phyloP scores from a whole-genome alignment of 2,113 vertebrate genomes.

The Clarias magur region DNA sequence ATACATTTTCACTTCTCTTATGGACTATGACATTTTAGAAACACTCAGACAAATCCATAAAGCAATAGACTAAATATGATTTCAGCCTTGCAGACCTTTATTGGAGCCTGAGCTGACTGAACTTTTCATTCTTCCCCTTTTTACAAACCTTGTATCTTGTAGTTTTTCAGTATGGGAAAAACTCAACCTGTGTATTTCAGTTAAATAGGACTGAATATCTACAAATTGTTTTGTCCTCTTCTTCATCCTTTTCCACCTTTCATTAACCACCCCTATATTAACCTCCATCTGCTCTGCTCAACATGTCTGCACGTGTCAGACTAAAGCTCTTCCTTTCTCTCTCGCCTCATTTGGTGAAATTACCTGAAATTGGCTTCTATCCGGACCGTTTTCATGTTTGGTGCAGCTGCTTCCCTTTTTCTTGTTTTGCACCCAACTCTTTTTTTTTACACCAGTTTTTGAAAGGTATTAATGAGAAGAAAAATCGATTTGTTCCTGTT shows the following conservation, averaged over 20 bases:
- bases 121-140: neutral
- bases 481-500: constrained; percentile 32
- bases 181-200: constrained; percentile 1
- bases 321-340: constrained; percentile 37
- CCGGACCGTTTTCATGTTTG: constrained; percentile 37
- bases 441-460: constrained; percentile 21
- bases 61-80: constrained; percentile 7
- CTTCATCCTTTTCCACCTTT: constrained; percentile 28
- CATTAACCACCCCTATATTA: constrained; percentile 29
- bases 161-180: constrained; percentile 17
- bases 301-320: constrained; percentile 41
- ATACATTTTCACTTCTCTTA: neutral
- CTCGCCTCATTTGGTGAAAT: constrained; percentile 49
- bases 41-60: constrained; percentile 17
- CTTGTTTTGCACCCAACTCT: constrained; percentile 14
- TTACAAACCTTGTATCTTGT: constrained; percentile 2
- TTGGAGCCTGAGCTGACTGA: neutral
- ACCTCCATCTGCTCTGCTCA: constrained; percentile 43
- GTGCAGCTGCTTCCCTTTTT: constrained; percentile 10
- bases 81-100: constrained; percentile 6
- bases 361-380: constrained; percentile 47
- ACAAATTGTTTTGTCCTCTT: constrained; percentile 28
- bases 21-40: constrained; percentile 1
- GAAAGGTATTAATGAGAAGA: constrained; percentile 44
- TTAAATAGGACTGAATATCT: constrained; percentile 7